phyloP scores from a whole-genome alignment of 2,113 vertebrate genomes.

The Dicrurus megarhynchus region DNA sequence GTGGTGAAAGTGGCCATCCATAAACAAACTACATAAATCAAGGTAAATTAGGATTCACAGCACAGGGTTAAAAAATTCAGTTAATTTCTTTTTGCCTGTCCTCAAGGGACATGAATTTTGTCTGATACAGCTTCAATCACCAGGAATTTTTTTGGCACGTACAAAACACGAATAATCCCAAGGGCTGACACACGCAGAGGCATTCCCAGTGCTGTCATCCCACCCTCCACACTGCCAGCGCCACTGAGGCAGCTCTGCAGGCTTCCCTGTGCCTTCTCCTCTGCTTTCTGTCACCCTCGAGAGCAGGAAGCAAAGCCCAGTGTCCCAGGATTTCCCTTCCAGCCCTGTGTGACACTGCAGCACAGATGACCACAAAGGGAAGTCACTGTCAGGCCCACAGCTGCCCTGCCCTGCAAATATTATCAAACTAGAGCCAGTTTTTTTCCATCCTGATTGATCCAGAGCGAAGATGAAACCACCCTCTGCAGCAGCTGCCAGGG shows the following conservation, averaged over 20 bases:
- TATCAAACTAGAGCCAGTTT: not conserved
- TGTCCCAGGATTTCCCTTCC: not conserved
- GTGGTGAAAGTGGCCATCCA: slow-evolving; percentile 63
- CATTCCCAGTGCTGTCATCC: not conserved
- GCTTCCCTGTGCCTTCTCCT: not conserved
- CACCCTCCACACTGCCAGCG: not conserved
- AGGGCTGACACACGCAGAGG: not conserved
- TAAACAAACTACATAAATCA: slow-evolving; percentile 34
- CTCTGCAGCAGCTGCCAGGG: not conserved
- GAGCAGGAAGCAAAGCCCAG: not conserved
- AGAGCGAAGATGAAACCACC: not conserved
- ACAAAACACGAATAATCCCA: not conserved
- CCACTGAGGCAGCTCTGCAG: not conserved
- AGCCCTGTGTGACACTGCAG: not conserved
- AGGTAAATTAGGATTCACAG: slow-evolving; percentile 26
- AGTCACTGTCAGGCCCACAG: not conserved
- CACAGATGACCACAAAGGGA: not conserved
- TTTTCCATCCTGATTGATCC: not conserved
- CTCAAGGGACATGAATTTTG: not conserved
- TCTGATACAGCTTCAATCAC: not conserved
- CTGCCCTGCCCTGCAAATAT: not conserved
- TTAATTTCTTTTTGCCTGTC: not conserved
- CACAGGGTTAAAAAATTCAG: not conserved
- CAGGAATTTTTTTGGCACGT: not conserved
- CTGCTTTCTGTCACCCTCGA: not conserved